Evolutionary conservation across 2,113 vertebrate genomes (phyloP), one percentile per base, ranked within the genome.

Genomic region (Nerophis lumbriciformis): DNA sequence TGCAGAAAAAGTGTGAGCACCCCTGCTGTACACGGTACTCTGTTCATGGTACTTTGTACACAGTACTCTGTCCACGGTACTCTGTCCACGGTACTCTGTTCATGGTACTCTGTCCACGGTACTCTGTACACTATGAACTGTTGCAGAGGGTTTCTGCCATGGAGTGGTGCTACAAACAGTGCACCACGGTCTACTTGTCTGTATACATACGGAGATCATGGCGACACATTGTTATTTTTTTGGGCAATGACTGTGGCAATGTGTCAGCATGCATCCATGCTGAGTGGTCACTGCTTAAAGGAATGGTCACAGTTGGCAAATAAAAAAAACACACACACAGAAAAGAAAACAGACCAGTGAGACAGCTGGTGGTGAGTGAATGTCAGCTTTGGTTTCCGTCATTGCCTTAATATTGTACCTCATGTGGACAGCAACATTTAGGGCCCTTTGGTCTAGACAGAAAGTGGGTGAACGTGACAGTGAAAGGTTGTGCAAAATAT

Each of bases 141-240:
- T 19, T 19, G 19, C 5, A 58, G 57, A 61, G 63, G 70, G 65
- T 53, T 72, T 59, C 76, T 67, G 77, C 61, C 58, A 82, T 74
- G 69, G 63, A 75, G 77, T 63, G 72, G 35, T 19, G 19, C 19
- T 19, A 19, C 19, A 19, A 7, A 16, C 48, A 5, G 19, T 2
- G 19, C 19, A 19, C 19, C 16, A 16, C 28, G 21, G n/a, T 21
- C 4, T 52, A 11, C 50, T 52, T 5, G 5, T 52, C 50, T 28
- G 9, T 5, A 1, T 10, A 52, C 19, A 52, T 52, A 65, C 59
- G 42, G 21, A 52, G 65, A 65, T 61, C 53, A 49, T 66, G 50
- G 47, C 45, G 49, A 48, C 60, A 47, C 60, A 36, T 42, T 69
- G 48, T 51, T 21, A 59, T 73, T 60, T 50, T 10, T 47, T 49